Base-by-base conservation (phyloP, 2,113 vertebrate genomes). In the Brachyhypopomus gauderio region DNA sequence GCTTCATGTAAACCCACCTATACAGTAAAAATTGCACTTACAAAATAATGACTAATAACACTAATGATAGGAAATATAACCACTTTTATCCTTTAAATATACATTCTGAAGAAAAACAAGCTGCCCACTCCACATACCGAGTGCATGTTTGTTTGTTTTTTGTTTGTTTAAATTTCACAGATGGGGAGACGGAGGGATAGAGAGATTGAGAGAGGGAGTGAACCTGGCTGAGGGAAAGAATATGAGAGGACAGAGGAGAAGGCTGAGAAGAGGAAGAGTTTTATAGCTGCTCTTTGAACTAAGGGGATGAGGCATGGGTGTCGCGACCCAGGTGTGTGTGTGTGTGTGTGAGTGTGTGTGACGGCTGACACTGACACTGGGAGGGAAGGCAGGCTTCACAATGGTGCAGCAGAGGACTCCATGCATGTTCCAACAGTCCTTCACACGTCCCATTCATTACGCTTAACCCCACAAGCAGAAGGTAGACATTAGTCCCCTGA, bases 401-500 rank as follows among this genome's bases (percentile, higher is more conserved):
- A 59, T 34, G 71, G 72, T 80, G 83, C 83, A 85, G 79, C 80
- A 58, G 82, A 87, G 79, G 84, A 86, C 90, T 91, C 89, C 86
- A 86, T 81, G 77, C 89, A 89, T 89, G 89, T 90, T 85, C 84
- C 72, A 86, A 92, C 91, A 90, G 87, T 87, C 85, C 89, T 84
- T 59, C 76, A 76, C 74, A 76, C 87, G 86, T 90, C 87, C 87
- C 86, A 85, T 91, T 88, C 86, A 91, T 92, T 89, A 88, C 80
- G 84, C 85, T 86, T 86, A 67, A 89, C 89, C 86, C 83, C 86
- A 87, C 69, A 86, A 73, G 83, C 60, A 87, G 79, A 77, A 83
- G 83, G 83, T 85, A 86, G 85, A 80, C 64, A 72, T 80, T 90
- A 85, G 88, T 30, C 30, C 48, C 72, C 82, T 41, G 80, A 79